phyloP scores from a whole-genome alignment of 2,113 vertebrate genomes.

The Erythrocercus mccallii region DNA sequence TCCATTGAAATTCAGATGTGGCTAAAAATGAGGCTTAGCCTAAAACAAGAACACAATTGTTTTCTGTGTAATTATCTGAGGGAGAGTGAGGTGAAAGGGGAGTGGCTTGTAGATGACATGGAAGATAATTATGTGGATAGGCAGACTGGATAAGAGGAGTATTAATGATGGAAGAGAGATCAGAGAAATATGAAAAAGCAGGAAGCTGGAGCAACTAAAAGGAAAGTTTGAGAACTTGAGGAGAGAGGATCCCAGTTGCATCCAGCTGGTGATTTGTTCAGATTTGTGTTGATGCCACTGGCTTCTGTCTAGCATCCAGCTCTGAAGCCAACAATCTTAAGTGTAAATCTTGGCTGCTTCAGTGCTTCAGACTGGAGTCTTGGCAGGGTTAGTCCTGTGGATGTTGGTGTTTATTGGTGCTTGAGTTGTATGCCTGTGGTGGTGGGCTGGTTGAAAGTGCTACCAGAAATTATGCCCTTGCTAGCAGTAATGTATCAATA shows the following conservation, averaged over 20 bases:
- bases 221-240: not conserved
- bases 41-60: not conserved
- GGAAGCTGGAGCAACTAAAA: not conserved
- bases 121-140: not conserved
- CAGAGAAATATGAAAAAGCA: not conserved
- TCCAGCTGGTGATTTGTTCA: not conserved
- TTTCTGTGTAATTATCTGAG: not conserved
- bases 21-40: not conserved
- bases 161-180: not conserved
- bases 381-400: not conserved
- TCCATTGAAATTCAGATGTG: not conserved
- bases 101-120: not conserved
- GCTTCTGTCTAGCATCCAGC: not conserved
- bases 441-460: not conserved
- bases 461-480: not conserved
- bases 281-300: not conserved
- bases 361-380: not conserved
- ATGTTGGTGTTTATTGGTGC: not conserved
- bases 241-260: not conserved
- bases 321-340: not conserved
- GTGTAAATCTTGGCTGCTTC: not conserved
- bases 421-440: fast-evolving
- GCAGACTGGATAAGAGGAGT: not conserved
- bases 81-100: not conserved
- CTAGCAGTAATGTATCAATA: not conserved